Conservation (phyloP, 2,888 invertebrate species). For the Caenorhabditis sp. region DNA sequence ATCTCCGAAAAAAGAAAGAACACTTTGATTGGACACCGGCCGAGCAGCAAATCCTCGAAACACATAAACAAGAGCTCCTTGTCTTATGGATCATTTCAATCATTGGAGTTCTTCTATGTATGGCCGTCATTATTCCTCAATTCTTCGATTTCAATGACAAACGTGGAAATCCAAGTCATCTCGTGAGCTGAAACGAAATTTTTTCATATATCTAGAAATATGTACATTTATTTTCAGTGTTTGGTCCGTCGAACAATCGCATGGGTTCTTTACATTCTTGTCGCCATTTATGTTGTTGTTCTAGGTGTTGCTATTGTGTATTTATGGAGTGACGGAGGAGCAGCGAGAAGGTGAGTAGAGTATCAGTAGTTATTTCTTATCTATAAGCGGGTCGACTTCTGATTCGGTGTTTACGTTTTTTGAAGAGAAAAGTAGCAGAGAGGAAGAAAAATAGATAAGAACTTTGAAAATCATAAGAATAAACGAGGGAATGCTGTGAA, state of each 20-base stretch:
- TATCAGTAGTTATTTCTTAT: no score
- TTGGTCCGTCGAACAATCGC: constrained; percentile 49
- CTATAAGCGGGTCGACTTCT: no score
- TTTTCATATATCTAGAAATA: neutral
- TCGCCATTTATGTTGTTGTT: constrained; percentile 39
- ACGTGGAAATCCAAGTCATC: constrained; percentile 60
- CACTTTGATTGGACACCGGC: constrained; percentile 55
- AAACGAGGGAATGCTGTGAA: no score
- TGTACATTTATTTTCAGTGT: constrained; percentile 35
- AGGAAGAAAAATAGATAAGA: no score
- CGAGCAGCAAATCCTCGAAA: constrained; percentile 43
- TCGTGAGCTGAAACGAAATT: constrained; percentile 41
- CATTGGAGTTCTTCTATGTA: constrained; percentile 56
- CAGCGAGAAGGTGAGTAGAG: constrained; percentile 25
- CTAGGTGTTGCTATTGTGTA: constrained; percentile 41
- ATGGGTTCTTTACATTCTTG: constrained; percentile 41
- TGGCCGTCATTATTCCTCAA: constrained; percentile 66
- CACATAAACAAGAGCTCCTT: constrained; percentile 61
- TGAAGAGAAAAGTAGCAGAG: no score
- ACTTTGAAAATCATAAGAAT: no score
- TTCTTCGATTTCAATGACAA: constrained; percentile 65
- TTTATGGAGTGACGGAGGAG: constrained; percentile 48
- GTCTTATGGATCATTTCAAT: constrained; percentile 61
- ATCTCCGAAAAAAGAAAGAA: constrained; percentile 47
- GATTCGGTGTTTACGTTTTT: no score